Percentiles rank a stretch among this genome's conserved stretches.
Conservation (phyloP, 2,888 invertebrate species). For the Cremastinae sp. region DNA sequence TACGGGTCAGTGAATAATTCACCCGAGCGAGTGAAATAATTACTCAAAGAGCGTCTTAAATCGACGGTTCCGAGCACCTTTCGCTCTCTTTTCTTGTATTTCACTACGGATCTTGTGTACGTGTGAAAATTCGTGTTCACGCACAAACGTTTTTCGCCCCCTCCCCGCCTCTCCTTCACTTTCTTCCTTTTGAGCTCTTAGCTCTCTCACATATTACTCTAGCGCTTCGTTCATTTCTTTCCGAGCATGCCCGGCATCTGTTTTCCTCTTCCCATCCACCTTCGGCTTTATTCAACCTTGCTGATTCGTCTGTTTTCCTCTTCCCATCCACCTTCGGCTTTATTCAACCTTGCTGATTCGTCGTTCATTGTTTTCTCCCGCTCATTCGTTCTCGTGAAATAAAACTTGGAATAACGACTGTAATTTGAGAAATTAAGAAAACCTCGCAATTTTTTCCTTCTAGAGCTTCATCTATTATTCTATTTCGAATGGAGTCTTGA, state of each 20-base stretch:
- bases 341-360: no score
- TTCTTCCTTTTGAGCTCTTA: not conserved
- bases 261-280: not conserved
- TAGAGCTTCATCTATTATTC: no score
- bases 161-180: no score
- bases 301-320: not conserved
- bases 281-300: not conserved
- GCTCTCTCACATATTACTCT: conserved; percentile 9
- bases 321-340: not conserved
- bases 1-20: conserved; percentile 52
- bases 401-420: no score
- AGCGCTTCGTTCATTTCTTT: conserved; percentile 17
- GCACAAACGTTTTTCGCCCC: not conserved
- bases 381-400: no score
- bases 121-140: not conserved
- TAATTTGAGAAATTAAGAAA: no score
- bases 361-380: no score
- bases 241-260: not conserved
- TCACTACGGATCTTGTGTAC: not conserved
- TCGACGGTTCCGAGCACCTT: conserved; percentile 21
- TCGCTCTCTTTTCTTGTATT: conserved; percentile 15
- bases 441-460: no score
- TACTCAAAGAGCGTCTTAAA: conserved; percentile 53
- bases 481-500: no score
- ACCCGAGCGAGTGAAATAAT: conserved; percentile 53